Evolutionary conservation across 2,888 invertebrate genomes (phyloP).

Genomic region (Schrankia costaestrigalis): DNA sequence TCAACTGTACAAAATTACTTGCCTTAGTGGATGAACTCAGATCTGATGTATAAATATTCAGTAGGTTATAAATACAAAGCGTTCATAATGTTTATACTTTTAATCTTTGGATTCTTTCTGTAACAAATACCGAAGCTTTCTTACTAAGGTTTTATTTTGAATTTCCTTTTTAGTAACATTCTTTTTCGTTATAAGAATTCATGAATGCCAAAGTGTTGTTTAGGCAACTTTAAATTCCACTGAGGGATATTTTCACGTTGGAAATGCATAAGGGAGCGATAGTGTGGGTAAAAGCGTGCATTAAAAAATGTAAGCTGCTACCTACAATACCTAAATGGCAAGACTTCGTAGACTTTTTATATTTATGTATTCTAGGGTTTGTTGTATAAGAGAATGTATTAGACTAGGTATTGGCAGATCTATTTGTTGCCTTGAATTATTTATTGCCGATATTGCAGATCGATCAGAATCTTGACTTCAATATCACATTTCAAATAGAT

Average conservation of each 20-base stretch:
- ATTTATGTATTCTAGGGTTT: no score
- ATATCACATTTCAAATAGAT: conserved; percentile 17
- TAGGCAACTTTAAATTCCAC: conserved; percentile 29
- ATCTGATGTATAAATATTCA: no score
- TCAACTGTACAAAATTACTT: conserved; percentile 11
- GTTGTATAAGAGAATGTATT: no score
- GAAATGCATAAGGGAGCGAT: conserved; percentile 14
- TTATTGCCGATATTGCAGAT: conserved; percentile 5
- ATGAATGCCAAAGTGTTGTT: conserved; percentile 22
- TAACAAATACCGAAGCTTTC: conserved; percentile 17
- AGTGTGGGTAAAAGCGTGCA: conserved; percentile 9
- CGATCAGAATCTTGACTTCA: conserved; percentile 2
- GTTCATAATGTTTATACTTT: conserved; percentile 2
- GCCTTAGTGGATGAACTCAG: conserved; percentile 13
- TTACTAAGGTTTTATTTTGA: conserved; percentile 29
- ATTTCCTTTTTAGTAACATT: conserved; percentile 21
- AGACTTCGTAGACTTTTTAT: no score
- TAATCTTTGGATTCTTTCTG: conserved; percentile 9
- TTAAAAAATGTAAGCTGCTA: conserved; percentile 9
- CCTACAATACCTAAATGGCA: no score
- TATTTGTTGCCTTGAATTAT: no score
- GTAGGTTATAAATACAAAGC: conserved; percentile 3
- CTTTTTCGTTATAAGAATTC: conserved; percentile 25
- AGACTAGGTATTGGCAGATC: no score
- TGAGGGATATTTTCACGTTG: conserved; percentile 28